These are phyloP conservation scores for Actinernus sp. DNA, from an alignment of 92 coral and sea anemone species.

Conservation along the genomic window DNA sequence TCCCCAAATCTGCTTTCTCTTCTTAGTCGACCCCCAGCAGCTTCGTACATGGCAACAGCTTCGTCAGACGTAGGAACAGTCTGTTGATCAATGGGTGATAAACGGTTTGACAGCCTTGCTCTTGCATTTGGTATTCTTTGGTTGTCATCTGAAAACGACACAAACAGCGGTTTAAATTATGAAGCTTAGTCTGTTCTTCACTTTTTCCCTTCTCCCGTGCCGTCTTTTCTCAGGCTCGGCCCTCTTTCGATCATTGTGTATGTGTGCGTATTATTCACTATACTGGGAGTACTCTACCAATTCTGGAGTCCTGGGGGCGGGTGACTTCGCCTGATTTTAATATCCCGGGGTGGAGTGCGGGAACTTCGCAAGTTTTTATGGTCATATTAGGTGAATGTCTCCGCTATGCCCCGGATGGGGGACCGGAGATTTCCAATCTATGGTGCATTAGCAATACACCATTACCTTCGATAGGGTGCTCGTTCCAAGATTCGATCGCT, in stretches of 20 bases:
- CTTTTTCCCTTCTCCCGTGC: not conserved
- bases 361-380: too few relatives aligned
- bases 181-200: not conserved
- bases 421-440: not conserved
- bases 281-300: too few relatives aligned
- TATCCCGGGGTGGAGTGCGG: not conserved
- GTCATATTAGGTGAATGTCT: too few relatives aligned
- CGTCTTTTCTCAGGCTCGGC: too few relatives aligned
- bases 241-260: too few relatives aligned
- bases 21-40: conserved; percentile 44
- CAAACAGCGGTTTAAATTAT: not conserved
- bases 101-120: conserved; percentile 23
- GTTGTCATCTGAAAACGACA: not conserved
- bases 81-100: conserved; percentile 14
- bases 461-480: not conserved
- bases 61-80: conserved; percentile 52
- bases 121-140: conserved; percentile 15
- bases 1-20: conserved; percentile 36
- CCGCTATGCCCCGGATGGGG: too few relatives aligned
- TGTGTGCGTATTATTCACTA: too few relatives aligned
- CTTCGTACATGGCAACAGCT: conserved; percentile 52
- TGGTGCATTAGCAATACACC: not conserved
- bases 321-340: not conserved
- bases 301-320: too few relatives aligned
- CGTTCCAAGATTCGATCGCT: not conserved